phyloP scores from a whole-genome alignment of 2,888 invertebrate species.

The Himalopsyche anomala region DNA sequence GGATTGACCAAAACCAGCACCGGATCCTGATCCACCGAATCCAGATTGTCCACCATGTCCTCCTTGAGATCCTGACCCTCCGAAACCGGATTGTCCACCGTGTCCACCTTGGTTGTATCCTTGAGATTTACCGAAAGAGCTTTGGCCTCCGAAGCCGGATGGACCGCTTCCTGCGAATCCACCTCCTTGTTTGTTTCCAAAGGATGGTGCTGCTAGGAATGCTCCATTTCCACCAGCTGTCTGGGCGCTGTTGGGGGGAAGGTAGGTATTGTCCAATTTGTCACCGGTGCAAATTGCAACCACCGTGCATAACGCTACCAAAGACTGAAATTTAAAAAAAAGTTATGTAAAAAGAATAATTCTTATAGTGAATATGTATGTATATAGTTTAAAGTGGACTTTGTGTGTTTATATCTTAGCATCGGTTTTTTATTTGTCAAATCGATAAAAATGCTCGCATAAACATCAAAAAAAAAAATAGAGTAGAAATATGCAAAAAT shows the following conservation, averaged over 20 bases:
- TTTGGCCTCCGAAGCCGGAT: conserved; percentile 48
- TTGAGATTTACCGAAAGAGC: conserved; percentile 39
- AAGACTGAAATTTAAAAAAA: conserved; percentile 65
- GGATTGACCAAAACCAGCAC: conserved; percentile 6
- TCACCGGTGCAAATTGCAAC: conserved; percentile 68
- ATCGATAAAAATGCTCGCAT: too few species aligned
- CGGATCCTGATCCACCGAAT: conserved; percentile 14
- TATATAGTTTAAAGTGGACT: too few species aligned
- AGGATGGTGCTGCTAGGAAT: conserved; percentile 67
- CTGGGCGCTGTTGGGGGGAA: conserved; percentile 72
- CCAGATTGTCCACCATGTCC: conserved; percentile 44
- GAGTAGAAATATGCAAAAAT: too few species aligned
- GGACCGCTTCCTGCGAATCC: conserved; percentile 66
- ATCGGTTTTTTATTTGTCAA: too few species aligned
- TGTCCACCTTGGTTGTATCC: conserved; percentile 50
- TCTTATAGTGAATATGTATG: too few species aligned
- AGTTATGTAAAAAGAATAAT: too few species aligned
- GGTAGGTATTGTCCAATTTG: conserved; percentile 73
- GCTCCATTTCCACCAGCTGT: conserved; percentile 71
- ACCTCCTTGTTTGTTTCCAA: conserved; percentile 63
- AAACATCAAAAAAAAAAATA: too few species aligned
- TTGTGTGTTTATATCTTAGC: too few species aligned
- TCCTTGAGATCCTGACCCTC: background rate
- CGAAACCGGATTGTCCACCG: conserved; percentile 50
- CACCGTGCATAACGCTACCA: conserved; percentile 66